Percentiles rank a stretch among this genome's conserved stretches.
Evolutionary conservation across 1,140 invertebrate genomes (phyloP).

Genomic region (Sinonovacula constricta): DNA sequence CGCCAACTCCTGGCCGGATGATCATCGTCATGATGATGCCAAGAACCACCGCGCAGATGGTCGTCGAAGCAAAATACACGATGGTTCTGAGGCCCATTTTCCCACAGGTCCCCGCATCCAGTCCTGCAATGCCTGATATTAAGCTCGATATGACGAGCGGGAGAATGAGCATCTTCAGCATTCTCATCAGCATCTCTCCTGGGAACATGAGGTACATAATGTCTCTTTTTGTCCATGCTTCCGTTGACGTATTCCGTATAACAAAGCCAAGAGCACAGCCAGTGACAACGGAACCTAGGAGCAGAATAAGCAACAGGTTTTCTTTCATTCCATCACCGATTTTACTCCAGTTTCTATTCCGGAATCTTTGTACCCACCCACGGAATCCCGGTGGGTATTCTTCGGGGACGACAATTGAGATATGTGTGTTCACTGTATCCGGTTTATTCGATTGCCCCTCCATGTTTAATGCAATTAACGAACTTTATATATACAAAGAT

Average conservation of each 20-base stretch:
- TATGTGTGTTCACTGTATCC: slow-evolving; percentile 65
- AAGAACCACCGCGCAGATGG: slow-evolving; percentile 80
- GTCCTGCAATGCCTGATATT: slow-evolving; percentile 75
- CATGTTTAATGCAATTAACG: slow-evolving; percentile 7
- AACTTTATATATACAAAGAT: no score
- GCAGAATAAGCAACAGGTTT: slow-evolving; percentile 68
- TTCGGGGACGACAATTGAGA: slow-evolving; percentile 60
- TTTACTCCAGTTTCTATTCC: slow-evolving; percentile 47
- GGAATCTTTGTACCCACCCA: slow-evolving; percentile 29
- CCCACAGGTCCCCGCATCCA: slow-evolving; percentile 76
- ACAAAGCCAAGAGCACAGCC: slow-evolving; percentile 68
- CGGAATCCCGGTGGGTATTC: slow-evolving; percentile 41
- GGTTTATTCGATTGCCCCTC: slow-evolving; percentile 31
- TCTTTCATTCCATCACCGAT: slow-evolving; percentile 66
- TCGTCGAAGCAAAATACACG: slow-evolving; percentile 94
- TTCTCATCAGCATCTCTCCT: slow-evolving; percentile 80
- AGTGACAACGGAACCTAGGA: slow-evolving; percentile 66
- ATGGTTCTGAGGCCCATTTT: slow-evolving; percentile 84
- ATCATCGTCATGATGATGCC: slow-evolving; percentile 76
- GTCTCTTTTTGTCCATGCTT: slow-evolving; percentile 63
- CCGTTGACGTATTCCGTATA: slow-evolving; percentile 52
- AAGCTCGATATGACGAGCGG: slow-evolving; percentile 80
- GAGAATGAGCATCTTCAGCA: slow-evolving; percentile 80
- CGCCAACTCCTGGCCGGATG: slow-evolving; percentile 77
- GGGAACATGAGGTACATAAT: slow-evolving; percentile 78